phyloP scores from a whole-genome alignment of 2,888 invertebrate species.

The Lasioglossum marginatum region DNA sequence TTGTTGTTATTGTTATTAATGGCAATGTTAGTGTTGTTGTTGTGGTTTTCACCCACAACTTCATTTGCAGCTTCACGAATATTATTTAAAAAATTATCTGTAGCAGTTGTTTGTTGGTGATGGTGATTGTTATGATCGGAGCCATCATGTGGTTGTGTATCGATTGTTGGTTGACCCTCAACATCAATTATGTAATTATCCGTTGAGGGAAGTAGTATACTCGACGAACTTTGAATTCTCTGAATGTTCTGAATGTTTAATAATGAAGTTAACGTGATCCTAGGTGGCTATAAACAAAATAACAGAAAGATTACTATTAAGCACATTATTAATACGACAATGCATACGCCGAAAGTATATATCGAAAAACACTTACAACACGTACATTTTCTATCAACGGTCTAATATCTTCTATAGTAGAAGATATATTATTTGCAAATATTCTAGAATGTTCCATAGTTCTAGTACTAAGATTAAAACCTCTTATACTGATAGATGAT shows the following conservation, averaged over 20 bases:
- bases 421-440: slow-evolving; percentile 79
- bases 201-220: slow-evolving; percentile 81
- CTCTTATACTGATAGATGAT: slow-evolving; percentile 42
- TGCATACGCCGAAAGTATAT: background rate
- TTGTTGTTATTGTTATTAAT: slow-evolving; percentile 71
- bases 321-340: background rate
- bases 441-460: slow-evolving; percentile 66
- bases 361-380: slow-evolving; percentile 82
- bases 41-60: slow-evolving; percentile 63
- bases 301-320: slow-evolving; percentile 8
- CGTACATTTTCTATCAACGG: slow-evolving; percentile 89
- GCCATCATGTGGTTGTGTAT: slow-evolving; percentile 49
- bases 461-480: slow-evolving; percentile 59
- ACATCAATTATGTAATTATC: slow-evolving; percentile 80
- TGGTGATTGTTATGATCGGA: slow-evolving; percentile 70
- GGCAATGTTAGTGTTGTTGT: slow-evolving; percentile 46
- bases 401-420: slow-evolving; percentile 88
- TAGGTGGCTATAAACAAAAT: slow-evolving; percentile 67
- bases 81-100: slow-evolving; percentile 78
- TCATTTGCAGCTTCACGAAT: slow-evolving; percentile 75
- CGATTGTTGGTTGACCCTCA: slow-evolving; percentile 69
- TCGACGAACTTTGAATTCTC: slow-evolving; percentile 84
- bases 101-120: slow-evolving; percentile 63
- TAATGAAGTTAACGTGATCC: slow-evolving; percentile 77
- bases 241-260: slow-evolving; percentile 78